These are phyloP conservation scores for Cryptus viduatorius DNA, from an alignment of 2,888 invertebrate genomes.

Conservation along the genomic window DNA sequence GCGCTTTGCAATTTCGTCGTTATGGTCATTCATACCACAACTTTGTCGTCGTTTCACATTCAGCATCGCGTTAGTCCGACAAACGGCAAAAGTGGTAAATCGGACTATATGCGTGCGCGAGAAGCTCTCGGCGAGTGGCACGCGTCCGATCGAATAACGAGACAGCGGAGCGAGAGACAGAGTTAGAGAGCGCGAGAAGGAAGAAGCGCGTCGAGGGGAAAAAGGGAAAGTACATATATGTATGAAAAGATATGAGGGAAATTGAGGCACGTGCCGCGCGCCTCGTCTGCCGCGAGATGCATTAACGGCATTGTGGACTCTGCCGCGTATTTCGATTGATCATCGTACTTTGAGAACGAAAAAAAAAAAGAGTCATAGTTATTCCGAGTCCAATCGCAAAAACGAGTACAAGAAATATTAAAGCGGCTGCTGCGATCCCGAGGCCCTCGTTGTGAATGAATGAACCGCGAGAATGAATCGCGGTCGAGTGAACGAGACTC, in stretches of 20 bases:
- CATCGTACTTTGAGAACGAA: slow-evolving; percentile 5
- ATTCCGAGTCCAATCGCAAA: not conserved
- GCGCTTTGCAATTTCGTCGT: slow-evolving; percentile 5
- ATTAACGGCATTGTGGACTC: not conserved
- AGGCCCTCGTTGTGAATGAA: slow-evolving; percentile 40
- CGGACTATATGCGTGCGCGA: slow-evolving; percentile 11
- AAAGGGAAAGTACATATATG: slow-evolving; percentile 60
- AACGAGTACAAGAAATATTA: not conserved
- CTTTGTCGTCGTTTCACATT: slow-evolving; percentile 32
- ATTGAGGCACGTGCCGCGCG: slow-evolving; percentile 58
- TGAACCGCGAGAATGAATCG: slow-evolving; percentile 60
- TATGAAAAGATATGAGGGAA: slow-evolving; percentile 41
- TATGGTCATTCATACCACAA: not conserved
- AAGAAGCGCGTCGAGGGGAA: slow-evolving; percentile 27
- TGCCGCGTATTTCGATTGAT: not conserved
- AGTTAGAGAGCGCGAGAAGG: slow-evolving; percentile 16
- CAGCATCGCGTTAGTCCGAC: not conserved
- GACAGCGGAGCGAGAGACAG: slow-evolving; percentile 5
- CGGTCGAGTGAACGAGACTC: slow-evolving; percentile 48
- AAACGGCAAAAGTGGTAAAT: slow-evolving; percentile 33
- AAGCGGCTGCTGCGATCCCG: not conserved
- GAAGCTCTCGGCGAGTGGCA: slow-evolving; percentile 36
- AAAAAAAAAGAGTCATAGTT: not conserved
- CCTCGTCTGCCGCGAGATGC: slow-evolving; percentile 23
- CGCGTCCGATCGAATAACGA: slow-evolving; percentile 40